Evolutionary conservation across 2,888 invertebrate species (phyloP).

Genomic region (Hydriomena furcata): DNA sequence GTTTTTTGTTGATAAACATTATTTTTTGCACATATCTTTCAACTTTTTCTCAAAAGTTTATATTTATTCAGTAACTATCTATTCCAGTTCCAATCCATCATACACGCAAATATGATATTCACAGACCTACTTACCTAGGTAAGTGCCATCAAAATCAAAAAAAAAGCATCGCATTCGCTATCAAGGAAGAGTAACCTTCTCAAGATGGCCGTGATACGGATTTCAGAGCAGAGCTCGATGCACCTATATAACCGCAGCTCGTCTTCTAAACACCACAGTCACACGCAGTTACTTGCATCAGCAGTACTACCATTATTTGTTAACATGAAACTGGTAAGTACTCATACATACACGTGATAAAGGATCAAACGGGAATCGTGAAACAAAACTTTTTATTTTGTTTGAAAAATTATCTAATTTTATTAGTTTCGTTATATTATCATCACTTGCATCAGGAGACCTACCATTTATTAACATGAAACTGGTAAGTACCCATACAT

Average conservation of each 20-base stretch:
- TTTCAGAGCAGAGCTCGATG: constrained; percentile 57
- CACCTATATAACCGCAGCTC: constrained; percentile 66
- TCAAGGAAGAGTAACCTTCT: constrained; percentile 57
- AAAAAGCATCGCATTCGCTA: constrained; percentile 48
- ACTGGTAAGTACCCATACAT: constrained; percentile 74
- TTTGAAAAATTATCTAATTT: neutral
- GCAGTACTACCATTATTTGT: constrained; percentile 34
- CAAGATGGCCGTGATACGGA: constrained; percentile 69
- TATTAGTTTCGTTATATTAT: too few relatives aligned
- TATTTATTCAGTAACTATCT: too few relatives aligned
- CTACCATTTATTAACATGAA: constrained; percentile 60
- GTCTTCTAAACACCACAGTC: constrained; percentile 67
- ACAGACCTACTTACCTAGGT: too few relatives aligned
- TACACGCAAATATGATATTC: too few relatives aligned
- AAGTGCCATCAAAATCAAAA: constrained; percentile 21
- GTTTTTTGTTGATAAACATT: too few relatives aligned
- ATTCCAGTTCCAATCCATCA: too few relatives aligned
- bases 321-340: constrained; percentile 79
- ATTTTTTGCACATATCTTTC: too few relatives aligned
- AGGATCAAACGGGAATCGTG: neutral
- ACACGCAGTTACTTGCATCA: constrained; percentile 51
- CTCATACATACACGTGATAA: neutral
- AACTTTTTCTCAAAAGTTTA: too few relatives aligned
- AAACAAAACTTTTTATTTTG: too few relatives aligned
- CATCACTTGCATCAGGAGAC: constrained; percentile 45